Percentiles rank a stretch among this genome's conserved stretches.
Conservation (phyloP, 2,888 invertebrate genomes). For the Fragum whitleyi region DNA sequence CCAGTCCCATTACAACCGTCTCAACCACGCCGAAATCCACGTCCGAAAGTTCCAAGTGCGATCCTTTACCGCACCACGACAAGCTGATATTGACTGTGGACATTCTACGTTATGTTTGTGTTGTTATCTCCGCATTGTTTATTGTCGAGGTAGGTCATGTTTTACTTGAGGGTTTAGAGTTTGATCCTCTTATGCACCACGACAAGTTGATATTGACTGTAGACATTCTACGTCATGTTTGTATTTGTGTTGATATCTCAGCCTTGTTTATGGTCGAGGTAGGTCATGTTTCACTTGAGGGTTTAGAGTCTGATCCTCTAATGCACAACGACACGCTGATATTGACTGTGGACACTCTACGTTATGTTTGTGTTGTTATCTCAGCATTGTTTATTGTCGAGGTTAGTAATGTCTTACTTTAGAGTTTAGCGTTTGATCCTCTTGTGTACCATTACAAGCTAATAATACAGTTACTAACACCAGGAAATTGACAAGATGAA, state of each 20-base stretch:
- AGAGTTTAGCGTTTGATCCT: neutral
- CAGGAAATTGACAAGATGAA: too few species aligned
- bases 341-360: constrained; percentile 30
- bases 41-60: constrained; percentile 41
- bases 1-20: constrained; percentile 1
- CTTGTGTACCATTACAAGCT: neutral
- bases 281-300: too few species aligned
- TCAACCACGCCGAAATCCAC: constrained; percentile 16
- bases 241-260: too few species aligned
- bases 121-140: constrained; percentile 68
- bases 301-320: constrained; percentile 18
- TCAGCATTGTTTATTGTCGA: constrained; percentile 69
- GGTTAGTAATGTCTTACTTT: constrained; percentile 48
- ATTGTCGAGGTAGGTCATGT: constrained; percentile 66
- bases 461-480: too few species aligned
- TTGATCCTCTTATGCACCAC: neutral
- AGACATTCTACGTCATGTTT: neutral
- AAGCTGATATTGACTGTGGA: constrained; percentile 31
- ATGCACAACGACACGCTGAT: constrained; percentile 28
- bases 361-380: constrained; percentile 67
- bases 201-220: neutral
- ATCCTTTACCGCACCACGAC: constrained; percentile 19
- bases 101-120: constrained; percentile 59
- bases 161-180: neutral
- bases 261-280: too few species aligned